Conservation (phyloP, 2,113 vertebrate species). For the Heterotis niloticus region DNA sequence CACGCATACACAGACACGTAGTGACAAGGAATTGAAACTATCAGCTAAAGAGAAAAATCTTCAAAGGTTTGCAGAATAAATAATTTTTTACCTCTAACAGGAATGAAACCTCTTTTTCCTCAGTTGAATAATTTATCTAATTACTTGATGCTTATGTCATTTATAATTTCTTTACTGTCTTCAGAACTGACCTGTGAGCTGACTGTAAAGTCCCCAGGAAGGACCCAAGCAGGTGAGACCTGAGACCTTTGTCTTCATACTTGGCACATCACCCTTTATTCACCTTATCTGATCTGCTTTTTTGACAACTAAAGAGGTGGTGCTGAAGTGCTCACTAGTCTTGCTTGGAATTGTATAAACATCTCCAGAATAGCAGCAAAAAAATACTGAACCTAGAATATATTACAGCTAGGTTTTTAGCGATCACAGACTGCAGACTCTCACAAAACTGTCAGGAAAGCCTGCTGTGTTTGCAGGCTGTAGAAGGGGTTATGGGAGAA, state of each 20-base stretch:
- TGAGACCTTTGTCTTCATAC: background rate
- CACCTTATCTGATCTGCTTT: background rate
- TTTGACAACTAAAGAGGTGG: background rate
- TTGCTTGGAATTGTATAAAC: too few relatives aligned
- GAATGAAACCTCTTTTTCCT: background rate
- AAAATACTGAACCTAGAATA: too few relatives aligned
- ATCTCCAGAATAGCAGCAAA: too few relatives aligned
- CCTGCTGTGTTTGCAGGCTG: too few relatives aligned
- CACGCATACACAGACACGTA: background rate
- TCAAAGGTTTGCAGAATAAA: background rate
- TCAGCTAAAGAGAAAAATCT: background rate
- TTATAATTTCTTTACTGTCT: constrained; percentile 23
- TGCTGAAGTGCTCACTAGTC: background rate
- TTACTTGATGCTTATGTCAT: background rate
- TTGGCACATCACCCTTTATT: constrained; percentile 10
- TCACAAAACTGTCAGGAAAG: too few relatives aligned
- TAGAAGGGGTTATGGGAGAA: background rate
- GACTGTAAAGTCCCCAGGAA: constrained; percentile 58
- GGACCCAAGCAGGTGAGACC: constrained; percentile 58
- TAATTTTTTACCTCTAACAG: background rate
- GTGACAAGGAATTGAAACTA: background rate
- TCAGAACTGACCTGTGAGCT: constrained; percentile 67
- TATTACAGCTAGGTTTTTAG: too few relatives aligned
- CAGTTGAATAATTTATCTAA: background rate
- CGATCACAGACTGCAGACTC: too few relatives aligned